Evolutionary conservation across 2,113 vertebrate genomes (phyloP), one percentile per base, ranked within the genome.

Genomic region (Dicrurus megarhynchus): DNA sequence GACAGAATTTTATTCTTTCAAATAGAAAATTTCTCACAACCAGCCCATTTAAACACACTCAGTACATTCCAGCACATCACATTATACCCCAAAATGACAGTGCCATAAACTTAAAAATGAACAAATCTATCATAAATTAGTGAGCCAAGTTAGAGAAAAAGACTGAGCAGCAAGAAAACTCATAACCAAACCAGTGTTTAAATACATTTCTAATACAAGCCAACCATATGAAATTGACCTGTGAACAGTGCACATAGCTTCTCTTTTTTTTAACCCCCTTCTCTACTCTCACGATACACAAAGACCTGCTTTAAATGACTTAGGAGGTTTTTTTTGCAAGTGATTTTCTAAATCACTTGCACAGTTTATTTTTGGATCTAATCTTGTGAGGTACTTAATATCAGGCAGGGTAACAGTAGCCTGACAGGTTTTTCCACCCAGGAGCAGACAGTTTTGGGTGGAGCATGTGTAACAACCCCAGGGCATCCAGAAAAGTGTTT

Each of bases 1-100:
- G 73, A 94, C 87, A 80, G n/a, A 81, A 84, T 93, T 98, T 97
- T 96, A 94, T 97, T 98, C 84, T 75, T 91, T 95, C 84, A 65
- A 65, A 90, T 83, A 96, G 93, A 95, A 96, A 97, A 86, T 85
- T 84, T 74, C 63, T 97, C 94, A 95, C 89, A 96, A 95, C 55
- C 49, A 92, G 56, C 68, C 88, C 79, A 27, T 86, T 97, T 93
- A 93, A 42, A 94, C 60, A 92, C 53, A 95, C 73, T 85, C 49
- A 94, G 67, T 79, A 75, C 7, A 3, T 71, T 90, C 86, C 89
- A 96, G 28, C 37, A 88, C 35, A 84, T 93, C 79, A 69, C 73
- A 63, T 93, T 87, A 95, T 85, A 90, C n/a, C 57, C 81, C 49
- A 6, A 64, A 55, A 39, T 82, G 84, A 79, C 75, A 83, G 88